These are phyloP conservation scores for Aculops lycopersici DNA, from an alignment of 1,140 invertebrate genomes.

Conservation along the genomic window DNA sequence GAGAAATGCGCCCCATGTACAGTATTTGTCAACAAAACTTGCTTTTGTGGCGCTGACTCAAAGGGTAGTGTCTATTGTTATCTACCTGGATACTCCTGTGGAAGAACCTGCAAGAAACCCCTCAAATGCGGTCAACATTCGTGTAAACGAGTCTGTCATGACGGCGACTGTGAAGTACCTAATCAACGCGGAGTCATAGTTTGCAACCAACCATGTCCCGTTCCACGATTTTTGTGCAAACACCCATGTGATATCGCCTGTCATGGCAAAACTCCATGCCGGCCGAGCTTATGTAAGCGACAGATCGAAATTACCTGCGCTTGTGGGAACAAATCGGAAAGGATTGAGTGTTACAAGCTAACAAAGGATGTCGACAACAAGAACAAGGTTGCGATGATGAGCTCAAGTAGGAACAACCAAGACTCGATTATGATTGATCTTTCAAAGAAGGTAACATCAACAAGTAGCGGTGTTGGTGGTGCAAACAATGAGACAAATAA, in stretches of 20 bases:
- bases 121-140: constrained; percentile 42
- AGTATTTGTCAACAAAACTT: constrained; percentile 49
- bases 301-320: constrained; percentile 4
- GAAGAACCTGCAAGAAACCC: constrained; percentile 40
- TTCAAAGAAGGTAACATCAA: background rate
- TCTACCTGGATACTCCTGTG: constrained; percentile 56
- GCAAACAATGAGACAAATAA: constrained; percentile 2
- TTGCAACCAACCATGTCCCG: constrained; percentile 60
- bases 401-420: background rate
- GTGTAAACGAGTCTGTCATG: constrained; percentile 36
- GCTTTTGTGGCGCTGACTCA: constrained; percentile 52
- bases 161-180: constrained; percentile 28
- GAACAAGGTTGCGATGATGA: background rate
- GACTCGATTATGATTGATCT: background rate
- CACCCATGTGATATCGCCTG: constrained; percentile 36
- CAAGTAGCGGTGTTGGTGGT: too few species aligned
- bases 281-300: constrained; percentile 24
- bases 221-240: constrained; percentile 83
- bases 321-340: constrained; percentile 1
- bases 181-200: constrained; percentile 18
- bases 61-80: constrained; percentile 37
- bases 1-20: constrained; percentile 64
- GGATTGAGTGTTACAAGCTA: constrained; percentile 2
- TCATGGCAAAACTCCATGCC: constrained; percentile 31
- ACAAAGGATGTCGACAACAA: background rate